Percentiles rank a stretch among this genome's conserved stretches.
Evolutionary conservation across 2,797 vertebrate genomes (phyloP).

Genomic region (Taenioides sp.): DNA sequence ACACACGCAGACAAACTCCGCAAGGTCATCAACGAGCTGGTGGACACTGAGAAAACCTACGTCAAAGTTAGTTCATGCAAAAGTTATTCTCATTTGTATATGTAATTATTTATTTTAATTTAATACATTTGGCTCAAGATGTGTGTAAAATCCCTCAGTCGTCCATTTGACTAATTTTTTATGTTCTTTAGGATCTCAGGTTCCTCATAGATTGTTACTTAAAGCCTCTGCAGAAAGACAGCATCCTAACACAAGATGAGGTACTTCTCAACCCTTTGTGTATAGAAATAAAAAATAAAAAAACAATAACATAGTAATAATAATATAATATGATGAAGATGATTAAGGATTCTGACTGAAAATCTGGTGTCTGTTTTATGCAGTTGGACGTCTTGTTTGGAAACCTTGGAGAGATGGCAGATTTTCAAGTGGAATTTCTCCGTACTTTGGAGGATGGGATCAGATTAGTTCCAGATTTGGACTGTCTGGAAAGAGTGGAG

Average conservation of each 20-base stretch:
- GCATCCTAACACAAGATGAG: conserved; percentile 93
- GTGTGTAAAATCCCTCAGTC: too few species aligned
- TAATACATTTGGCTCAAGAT: background rate
- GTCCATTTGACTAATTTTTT: too few species aligned
- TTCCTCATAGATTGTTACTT: conserved; percentile 93
- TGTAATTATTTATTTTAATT: background rate
- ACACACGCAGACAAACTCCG: conserved; percentile 95
- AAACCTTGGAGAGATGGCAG: conserved; percentile 94
- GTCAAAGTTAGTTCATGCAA: conserved; percentile 84
- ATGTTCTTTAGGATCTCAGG: conserved; percentile 82
- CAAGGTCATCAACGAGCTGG: conserved; percentile 95
- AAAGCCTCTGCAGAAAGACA: conserved; percentile 91
- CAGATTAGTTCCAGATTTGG: conserved; percentile 91
- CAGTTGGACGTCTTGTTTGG: conserved; percentile 96
- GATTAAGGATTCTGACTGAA: background rate
- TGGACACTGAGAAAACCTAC: conserved; percentile 96
- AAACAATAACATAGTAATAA: background rate
- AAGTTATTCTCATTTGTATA: background rate
- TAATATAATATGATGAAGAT: background rate
- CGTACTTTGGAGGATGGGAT: conserved; percentile 97
- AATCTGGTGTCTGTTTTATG: background rate
- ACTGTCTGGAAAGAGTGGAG: conserved; percentile 93
- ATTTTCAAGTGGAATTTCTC: conserved; percentile 96
- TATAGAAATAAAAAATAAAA: too few species aligned
- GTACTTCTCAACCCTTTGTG: conserved; percentile 61